These are phyloP conservation scores for Meloidogyne chitwoodi DNA, from an alignment of 1,140 invertebrate genomes.

Conservation along the genomic window DNA sequence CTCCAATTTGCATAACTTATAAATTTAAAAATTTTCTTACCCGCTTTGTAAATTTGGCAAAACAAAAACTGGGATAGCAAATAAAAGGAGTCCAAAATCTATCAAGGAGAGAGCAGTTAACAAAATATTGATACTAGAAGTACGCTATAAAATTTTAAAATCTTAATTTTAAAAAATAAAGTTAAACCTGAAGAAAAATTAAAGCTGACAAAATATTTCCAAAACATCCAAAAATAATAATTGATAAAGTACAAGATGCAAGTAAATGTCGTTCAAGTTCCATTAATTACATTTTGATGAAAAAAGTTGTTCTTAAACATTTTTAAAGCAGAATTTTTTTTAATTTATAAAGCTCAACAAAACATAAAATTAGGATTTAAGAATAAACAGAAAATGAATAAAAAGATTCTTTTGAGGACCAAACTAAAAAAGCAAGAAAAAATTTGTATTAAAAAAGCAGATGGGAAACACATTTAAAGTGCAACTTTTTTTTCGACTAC, in stretches of 20 bases:
- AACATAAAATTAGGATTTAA: neutral
- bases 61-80: conserved; percentile 49
- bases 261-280: conserved; percentile 8
- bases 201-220: conserved; percentile 13
- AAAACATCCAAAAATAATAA: conserved; percentile 24
- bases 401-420: neutral
- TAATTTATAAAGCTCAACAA: neutral
- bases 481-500: neutral
- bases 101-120: conserved; percentile 41
- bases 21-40: neutral
- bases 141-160: conserved; percentile 9
- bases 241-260: conserved; percentile 12
- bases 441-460: neutral
- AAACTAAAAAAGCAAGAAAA: neutral
- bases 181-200: conserved; percentile 8
- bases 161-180: neutral
- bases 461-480: neutral
- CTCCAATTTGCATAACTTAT: neutral
- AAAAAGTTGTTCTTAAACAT: neutral
- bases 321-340: neutral
- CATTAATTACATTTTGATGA: neutral
- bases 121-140: conserved; percentile 42
- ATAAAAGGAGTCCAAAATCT: conserved; percentile 45
- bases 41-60: conserved; percentile 46
- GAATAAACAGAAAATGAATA: neutral